Base-by-base conservation (phyloP, 2,888 invertebrate genomes). In the Acanthococcus lagerstroemiae region DNA sequence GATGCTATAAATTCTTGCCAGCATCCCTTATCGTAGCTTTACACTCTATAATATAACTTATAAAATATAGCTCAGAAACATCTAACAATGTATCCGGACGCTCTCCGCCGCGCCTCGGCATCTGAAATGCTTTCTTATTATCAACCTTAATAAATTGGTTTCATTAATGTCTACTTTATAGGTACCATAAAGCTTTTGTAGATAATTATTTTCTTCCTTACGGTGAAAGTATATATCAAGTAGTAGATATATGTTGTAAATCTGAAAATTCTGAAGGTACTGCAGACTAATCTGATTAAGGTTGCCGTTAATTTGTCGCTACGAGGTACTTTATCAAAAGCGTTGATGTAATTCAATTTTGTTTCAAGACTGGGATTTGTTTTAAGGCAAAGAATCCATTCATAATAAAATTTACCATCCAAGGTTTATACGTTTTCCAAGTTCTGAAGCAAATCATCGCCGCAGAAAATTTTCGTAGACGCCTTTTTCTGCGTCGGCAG, bases 131-230 rank as follows among this genome's bases (percentile, higher is more conserved):
- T 50, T 61, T 61, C 61, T 61, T 61, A 61, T 61, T 61, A 61
- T 61, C 61, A 52, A 61, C 50, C 52, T 52, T 61, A 54, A 61
- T 61, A 61, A 61, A 61, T 61, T 61, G 61, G 61, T 61, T 61
- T 61, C 61, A 61, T 61, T 61, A 61, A 61, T 50, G 61, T 61
- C 61, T 61, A 61, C 61, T 61, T 61, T 61, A 61, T 61, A 61
- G 61, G 30, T 30, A 15, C n/a, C 9, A 48, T 52, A 52, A 27
- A 61, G 61, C 61, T 61, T 61, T 61, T 50, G 52, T 52, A 52
- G 61, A 61, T 61, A 61, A 61, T 61, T 61, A 61, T 61, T 61
- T 61, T 61, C 61, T 61, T 61, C 50, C 61, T 61, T 52, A 61
- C 27, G 52, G 45, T 24, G 50, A 50, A 60, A 26, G 48, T 60